Percentiles rank a stretch among this genome's conserved stretches.
Evolutionary conservation across 2,888 invertebrate species (phyloP).

Genomic region (Trileptium ribeirensis): DNA sequence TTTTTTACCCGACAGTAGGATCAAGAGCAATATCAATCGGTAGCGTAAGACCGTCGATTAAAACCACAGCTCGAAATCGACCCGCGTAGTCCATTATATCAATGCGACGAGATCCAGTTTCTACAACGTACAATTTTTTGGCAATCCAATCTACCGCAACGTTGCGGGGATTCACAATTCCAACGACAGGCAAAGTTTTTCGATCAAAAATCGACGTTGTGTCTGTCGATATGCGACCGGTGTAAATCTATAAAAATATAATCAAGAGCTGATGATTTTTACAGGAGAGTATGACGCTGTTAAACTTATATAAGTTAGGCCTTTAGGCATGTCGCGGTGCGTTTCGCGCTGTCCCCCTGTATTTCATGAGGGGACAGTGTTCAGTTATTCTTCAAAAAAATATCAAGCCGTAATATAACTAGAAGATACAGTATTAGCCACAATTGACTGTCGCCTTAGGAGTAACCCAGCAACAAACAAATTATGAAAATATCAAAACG

Average conservation of each 20-base stretch:
- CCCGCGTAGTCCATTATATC: slow-evolving; percentile 85
- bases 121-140: slow-evolving; percentile 87
- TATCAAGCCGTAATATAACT: no score
- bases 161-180: slow-evolving; percentile 48
- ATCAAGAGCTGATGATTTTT: no score
- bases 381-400: no score
- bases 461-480: no score
- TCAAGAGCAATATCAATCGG: slow-evolving; percentile 87
- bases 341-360: no score
- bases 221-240: not conserved
- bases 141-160: slow-evolving; percentile 94
- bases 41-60: slow-evolving; percentile 80
- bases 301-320: no score
- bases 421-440: no score
- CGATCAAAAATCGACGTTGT: not conserved
- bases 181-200: slow-evolving; percentile 44
- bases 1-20: slow-evolving; percentile 68
- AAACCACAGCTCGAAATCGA: slow-evolving; percentile 76
- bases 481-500: no score
- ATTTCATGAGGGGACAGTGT: no score
- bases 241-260: slow-evolving; percentile 13
- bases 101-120: slow-evolving; percentile 82
- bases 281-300: no score
- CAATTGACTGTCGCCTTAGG: no score
- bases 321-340: no score